phyloP scores from a whole-genome alignment of 2,797 vertebrate species.

The Lycodopsis pacificus region DNA sequence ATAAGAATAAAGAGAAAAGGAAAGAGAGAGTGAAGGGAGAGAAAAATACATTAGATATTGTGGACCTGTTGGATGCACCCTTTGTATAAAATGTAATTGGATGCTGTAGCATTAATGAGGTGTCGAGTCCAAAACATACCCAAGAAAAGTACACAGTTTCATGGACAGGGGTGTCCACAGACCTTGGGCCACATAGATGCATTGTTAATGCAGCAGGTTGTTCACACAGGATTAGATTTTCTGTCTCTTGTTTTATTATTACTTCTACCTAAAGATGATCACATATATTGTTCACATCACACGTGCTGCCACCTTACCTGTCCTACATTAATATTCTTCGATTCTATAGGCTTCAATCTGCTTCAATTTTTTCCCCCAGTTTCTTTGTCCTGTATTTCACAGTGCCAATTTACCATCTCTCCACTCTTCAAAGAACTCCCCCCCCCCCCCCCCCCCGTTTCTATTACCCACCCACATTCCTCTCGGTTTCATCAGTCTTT shows the following conservation, averaged over 20 bases:
- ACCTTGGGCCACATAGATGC: not conserved
- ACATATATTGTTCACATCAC: not conserved
- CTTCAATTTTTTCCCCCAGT: not conserved
- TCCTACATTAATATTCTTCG: not conserved
- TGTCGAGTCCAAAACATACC: not conserved
- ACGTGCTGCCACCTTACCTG: not conserved
- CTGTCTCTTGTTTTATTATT: not conserved
- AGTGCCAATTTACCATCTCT: slow-evolving; percentile 16
- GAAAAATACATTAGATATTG: no score
- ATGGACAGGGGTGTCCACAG: not conserved
- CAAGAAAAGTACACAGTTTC: not conserved
- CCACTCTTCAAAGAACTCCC: slow-evolving; percentile 35
- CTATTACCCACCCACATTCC: slow-evolving; percentile 8
- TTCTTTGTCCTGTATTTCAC: not conserved
- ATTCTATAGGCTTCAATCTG: not conserved
- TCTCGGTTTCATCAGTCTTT: slow-evolving; percentile 39
- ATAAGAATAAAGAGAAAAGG: no score
- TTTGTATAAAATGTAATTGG: not conserved
- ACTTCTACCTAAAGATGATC: not conserved
- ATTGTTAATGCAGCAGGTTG: not conserved
- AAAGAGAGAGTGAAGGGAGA: no score
- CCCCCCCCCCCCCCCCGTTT: not conserved
- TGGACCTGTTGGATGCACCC: not conserved
- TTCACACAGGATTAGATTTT: not conserved
- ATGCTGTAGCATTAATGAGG: not conserved